These are phyloP conservation scores for Platycheirus albimanus DNA, from an alignment of 2,888 invertebrate species.

Conservation along the genomic window DNA sequence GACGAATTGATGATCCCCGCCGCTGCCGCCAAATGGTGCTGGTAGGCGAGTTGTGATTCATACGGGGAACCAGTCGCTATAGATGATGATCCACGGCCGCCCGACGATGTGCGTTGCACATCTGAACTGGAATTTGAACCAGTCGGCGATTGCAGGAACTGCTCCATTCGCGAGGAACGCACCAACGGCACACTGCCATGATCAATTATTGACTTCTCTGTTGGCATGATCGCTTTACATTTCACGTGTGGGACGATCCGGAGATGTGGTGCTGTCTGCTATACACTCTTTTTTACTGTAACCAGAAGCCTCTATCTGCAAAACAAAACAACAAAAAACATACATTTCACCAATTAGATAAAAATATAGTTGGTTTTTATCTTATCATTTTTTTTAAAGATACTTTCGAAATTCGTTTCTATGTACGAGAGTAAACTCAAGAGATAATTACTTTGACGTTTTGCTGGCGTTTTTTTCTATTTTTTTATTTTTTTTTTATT, in stretches of 20 bases:
- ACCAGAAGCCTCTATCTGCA: constrained; percentile 71
- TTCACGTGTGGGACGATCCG: constrained; percentile 33
- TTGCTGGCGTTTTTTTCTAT: constrained; percentile 43
- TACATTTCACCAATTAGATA: constrained; percentile 70
- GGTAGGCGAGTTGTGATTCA: constrained; percentile 87
- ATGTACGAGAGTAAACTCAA: constrained; percentile 36
- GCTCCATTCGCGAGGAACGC: constrained; percentile 84
- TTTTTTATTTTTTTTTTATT: constrained; percentile 6
- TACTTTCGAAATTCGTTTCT: constrained; percentile 56
- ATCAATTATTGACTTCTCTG: constrained; percentile 79
- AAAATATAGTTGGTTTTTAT: constrained; percentile 65
- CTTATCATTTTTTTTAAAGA: constrained; percentile 53
- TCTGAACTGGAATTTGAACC: constrained; percentile 75
- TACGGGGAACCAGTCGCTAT: constrained; percentile 81
- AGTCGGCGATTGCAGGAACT: constrained; percentile 85
- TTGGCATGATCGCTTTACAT: constrained; percentile 78
- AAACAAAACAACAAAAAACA: constrained; percentile 43
- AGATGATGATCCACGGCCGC: constrained; percentile 81
- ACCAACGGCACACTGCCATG: constrained; percentile 80
- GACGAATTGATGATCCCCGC: constrained; percentile 80
- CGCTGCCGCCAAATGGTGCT: constrained; percentile 85
- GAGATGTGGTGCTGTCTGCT: constrained; percentile 20
- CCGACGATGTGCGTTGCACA: constrained; percentile 81
- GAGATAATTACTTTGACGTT: constrained; percentile 64
- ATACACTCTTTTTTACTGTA: constrained; percentile 50